Conservation (phyloP, 2,797 vertebrate genomes). For the Phyllotis vaccarum region DNA sequence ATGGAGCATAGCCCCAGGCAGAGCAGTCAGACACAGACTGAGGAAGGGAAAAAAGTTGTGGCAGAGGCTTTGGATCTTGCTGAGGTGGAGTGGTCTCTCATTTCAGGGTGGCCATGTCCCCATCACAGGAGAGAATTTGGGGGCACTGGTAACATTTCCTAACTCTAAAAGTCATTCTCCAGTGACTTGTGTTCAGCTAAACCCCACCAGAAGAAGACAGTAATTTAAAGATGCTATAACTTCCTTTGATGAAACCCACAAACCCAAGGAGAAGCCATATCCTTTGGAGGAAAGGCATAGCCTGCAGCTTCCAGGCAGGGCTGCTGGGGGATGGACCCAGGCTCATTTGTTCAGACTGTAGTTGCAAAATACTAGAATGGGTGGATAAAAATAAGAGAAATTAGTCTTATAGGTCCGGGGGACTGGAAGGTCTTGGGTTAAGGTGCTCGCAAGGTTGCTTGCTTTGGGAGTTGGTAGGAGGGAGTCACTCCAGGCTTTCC, state of each 20-base stretch:
- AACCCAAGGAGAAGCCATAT: neutral
- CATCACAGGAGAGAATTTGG: neutral
- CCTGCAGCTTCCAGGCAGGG: fast-evolving
- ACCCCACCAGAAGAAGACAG: neutral
- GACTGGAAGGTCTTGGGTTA: neutral
- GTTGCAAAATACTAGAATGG: neutral
- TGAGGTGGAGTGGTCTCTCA: neutral
- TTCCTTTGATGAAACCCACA: neutral
- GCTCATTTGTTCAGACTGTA: too few species aligned
- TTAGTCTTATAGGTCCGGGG: neutral
- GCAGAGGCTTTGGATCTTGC: neutral
- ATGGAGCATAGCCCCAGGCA: neutral
- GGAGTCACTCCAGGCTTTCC: neutral
- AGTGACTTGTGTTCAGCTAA: neutral
- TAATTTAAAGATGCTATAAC: neutral
- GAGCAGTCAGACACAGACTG: too few species aligned
- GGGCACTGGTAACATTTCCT: neutral
- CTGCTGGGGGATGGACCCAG: too few species aligned
- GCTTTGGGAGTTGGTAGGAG: neutral
- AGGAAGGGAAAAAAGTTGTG: neutral
- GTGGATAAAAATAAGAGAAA: neutral
- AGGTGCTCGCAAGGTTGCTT: neutral
- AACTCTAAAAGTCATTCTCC: neutral
- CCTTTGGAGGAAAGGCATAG: fast-evolving
- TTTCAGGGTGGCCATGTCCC: neutral